phyloP scores from a whole-genome alignment of 2,113 vertebrate genomes.

The Oryzias woworae region DNA sequence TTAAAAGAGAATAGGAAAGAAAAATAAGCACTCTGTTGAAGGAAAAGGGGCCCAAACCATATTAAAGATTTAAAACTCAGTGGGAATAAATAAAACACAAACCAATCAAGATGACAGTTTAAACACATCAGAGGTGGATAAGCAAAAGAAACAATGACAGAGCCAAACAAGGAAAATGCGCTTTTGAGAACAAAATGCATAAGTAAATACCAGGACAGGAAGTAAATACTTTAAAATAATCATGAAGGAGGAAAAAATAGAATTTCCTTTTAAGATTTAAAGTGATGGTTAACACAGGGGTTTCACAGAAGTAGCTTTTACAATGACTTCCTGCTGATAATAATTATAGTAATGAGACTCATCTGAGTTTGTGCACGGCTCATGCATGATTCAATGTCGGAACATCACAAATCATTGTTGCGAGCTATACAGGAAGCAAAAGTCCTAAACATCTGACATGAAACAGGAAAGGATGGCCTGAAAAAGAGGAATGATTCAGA shows the following conservation, averaged over 20 bases:
- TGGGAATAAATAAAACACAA: slow-evolving; percentile 27
- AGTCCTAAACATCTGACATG: not conserved
- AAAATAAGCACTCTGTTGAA: slow-evolving; percentile 18
- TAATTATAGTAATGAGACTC: too few species aligned
- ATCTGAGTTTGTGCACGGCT: not conserved
- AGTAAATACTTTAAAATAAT: not conserved
- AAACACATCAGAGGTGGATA: slow-evolving; percentile 13
- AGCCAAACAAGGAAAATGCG: not conserved
- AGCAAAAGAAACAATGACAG: slow-evolving; percentile 14
- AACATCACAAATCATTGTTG: too few species aligned
- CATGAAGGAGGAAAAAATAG: not conserved
- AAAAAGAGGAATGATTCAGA: slow-evolving; percentile 31
- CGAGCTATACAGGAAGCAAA: too few species aligned
- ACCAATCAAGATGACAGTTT: slow-evolving; percentile 34
- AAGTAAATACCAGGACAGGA: not conserved
- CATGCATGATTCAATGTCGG: too few species aligned
- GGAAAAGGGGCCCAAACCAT: slow-evolving; percentile 1
- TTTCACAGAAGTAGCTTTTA: too few species aligned
- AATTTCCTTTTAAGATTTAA: not conserved
- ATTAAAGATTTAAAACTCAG: slow-evolving; percentile 40
- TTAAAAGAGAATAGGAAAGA: not conserved
- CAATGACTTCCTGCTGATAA: too few species aligned
- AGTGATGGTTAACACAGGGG: not conserved
- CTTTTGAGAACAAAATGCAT: not conserved
- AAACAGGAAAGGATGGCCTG: slow-evolving; percentile 25